Evolutionary conservation across 2,113 vertebrate species (phyloP).

Genomic region (Trichomycterus rosablanca): DNA sequence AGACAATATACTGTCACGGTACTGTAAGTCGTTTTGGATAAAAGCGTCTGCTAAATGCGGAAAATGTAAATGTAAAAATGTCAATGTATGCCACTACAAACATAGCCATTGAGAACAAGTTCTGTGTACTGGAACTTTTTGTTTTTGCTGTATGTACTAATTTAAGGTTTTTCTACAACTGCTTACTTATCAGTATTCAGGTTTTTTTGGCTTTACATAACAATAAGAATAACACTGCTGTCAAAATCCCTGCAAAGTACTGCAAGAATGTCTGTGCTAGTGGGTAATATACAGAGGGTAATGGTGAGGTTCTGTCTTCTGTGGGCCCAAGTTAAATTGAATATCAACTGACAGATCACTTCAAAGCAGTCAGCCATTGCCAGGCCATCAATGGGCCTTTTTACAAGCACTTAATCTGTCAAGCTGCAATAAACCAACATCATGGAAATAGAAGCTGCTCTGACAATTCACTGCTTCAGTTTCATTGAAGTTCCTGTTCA

Average conservation of each 20-base stretch:
- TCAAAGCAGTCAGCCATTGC: constrained; percentile 23
- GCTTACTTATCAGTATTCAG: too few species aligned
- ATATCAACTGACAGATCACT: constrained; percentile 20
- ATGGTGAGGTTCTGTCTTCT: constrained; percentile 1
- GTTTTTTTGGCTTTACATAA: constrained; percentile 2
- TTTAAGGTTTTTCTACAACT: too few species aligned
- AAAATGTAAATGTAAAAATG: too few species aligned
- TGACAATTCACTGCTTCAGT: constrained; percentile 18
- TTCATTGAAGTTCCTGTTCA: constrained; percentile 12
- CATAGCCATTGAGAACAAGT: too few species aligned
- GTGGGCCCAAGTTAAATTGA: background rate
- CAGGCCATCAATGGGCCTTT: constrained; percentile 16
- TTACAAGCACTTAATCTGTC: constrained; percentile 45
- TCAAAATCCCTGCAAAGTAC: background rate
- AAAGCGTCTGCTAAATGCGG: too few species aligned
- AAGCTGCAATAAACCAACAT: constrained; percentile 31
- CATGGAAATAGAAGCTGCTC: constrained; percentile 15
- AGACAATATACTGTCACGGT: too few species aligned
- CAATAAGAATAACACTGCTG: background rate
- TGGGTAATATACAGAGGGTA: background rate
- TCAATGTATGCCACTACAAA: too few species aligned
- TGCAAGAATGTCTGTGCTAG: background rate
- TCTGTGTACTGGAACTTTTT: too few species aligned
- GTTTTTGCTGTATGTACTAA: too few species aligned
- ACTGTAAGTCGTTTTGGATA: too few species aligned